Evolutionary conservation across 2,797 vertebrate species (phyloP).

Genomic region (Telmatherina bonti): DNA sequence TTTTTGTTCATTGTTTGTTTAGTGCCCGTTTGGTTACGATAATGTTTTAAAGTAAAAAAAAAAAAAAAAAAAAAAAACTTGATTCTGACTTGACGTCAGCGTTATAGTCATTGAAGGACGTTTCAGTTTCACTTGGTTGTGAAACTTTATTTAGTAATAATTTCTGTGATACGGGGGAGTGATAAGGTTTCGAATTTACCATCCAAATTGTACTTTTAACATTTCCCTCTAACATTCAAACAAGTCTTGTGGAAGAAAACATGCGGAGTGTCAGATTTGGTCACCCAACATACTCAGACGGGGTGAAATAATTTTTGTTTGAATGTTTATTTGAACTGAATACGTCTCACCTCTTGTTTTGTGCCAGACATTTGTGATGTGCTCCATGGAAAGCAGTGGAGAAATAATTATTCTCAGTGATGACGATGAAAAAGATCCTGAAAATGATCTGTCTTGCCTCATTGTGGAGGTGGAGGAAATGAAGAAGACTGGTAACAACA

Average conservation of each 20-base stretch:
- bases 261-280: background rate
- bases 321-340: background rate
- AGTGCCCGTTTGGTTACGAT: background rate
- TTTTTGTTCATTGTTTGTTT: background rate
- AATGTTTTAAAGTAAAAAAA: background rate
- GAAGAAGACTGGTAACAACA: slow-evolving; percentile 41
- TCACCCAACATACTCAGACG: too few species aligned
- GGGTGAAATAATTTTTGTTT: too few species aligned
- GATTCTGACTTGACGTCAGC: background rate
- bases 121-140: background rate
- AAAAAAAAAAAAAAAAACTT: background rate
- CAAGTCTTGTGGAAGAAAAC: background rate
- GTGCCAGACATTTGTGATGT: slow-evolving; percentile 32
- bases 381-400: slow-evolving; percentile 17
- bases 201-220: background rate
- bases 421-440: slow-evolving; percentile 40
- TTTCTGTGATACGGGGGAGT: background rate
- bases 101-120: background rate
- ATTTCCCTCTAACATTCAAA: background rate
- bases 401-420: slow-evolving; percentile 75
- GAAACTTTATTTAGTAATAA: background rate
- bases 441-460: slow-evolving; percentile 24
- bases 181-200: background rate
- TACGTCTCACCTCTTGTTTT: background rate
- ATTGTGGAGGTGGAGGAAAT: slow-evolving; percentile 57